These are phyloP conservation scores for Falcunculus frontatus DNA, from an alignment of 2,113 vertebrate species.

Conservation along the genomic window DNA sequence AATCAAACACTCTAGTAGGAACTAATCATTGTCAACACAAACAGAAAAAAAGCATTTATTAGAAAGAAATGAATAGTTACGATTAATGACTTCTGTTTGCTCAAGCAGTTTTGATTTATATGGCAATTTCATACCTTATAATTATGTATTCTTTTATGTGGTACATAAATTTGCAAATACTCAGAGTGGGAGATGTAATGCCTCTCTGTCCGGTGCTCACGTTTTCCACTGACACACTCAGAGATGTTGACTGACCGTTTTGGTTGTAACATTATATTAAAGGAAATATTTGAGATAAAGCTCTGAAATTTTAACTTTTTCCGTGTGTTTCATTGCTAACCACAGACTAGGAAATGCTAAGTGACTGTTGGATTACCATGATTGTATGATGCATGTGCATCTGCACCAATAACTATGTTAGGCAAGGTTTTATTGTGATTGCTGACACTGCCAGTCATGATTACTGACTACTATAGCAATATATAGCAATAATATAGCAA, in stretches of 20 bases:
- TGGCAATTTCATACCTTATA: background rate
- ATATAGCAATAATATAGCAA: no score
- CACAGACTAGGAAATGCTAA: background rate
- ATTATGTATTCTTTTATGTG: background rate
- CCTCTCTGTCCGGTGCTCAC: background rate
- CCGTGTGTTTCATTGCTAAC: background rate
- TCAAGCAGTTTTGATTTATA: constrained; percentile 4
- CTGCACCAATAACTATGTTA: background rate
- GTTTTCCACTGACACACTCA: background rate
- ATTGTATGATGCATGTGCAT: background rate
- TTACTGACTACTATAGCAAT: no score
- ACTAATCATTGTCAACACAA: background rate
- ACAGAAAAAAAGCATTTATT: background rate
- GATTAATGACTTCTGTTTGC: constrained; percentile 23
- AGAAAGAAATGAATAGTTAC: background rate
- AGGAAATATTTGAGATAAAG: background rate
- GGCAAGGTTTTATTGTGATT: background rate
- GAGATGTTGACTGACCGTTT: background rate
- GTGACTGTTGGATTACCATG: background rate
- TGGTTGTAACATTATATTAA: background rate
- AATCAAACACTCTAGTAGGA: background rate
- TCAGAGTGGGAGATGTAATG: background rate
- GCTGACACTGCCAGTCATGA: background rate
- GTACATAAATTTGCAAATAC: background rate
- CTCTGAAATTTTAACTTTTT: background rate